Base-by-base conservation (phyloP, 2,888 invertebrate species). In the Helleia helle region DNA sequence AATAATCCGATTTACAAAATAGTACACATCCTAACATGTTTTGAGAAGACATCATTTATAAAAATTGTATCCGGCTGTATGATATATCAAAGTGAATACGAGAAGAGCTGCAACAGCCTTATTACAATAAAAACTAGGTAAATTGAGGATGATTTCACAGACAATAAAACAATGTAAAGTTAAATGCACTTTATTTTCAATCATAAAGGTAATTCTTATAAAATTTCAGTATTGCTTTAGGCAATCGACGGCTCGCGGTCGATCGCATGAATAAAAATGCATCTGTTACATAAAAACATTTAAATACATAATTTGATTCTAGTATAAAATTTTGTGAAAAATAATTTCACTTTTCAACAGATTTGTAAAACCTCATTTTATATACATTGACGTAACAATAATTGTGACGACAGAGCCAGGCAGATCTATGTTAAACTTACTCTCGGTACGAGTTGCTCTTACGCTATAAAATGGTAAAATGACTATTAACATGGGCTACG, bases 171-270 rank as follows among this genome's bases (percentile, higher is more conserved):
- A n/a, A n/a, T n/a, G n/a, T n/a, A n/a, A n/a, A n/a, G n/a, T n/a
- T 15, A 25, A 31, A 7, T 31, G 39, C 30, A 39, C 30, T 30
- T 31, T 30, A 39, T 30, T 30, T 25, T 28, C 22, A 22, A 30
- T 14, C 29, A 12, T 25, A 13, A 30, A 30, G 30, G 28, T 31
- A 39, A 25, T 30, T 24, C 24, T 39, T 18, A 30, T 31, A 31
- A 30, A 25, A 30, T 39, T 31, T 22, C 38, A 29, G 30, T 25
- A 24, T 39, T 39, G 24, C 11, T 29, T 40, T 4, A 15, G 22
- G 13, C 13, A 18, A 18, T 1, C 6, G 9, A 11, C 31, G 17
- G 11, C 11, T 22, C 8, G 8, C 8, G 22, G 3, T 17, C 4
- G 34, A 12, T 18, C 12, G 0, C 8, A 8, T 17, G 4, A 34